These are phyloP conservation scores for Agonopterix heracliana DNA, from an alignment of 2,888 invertebrate genomes.

Conservation along the genomic window DNA sequence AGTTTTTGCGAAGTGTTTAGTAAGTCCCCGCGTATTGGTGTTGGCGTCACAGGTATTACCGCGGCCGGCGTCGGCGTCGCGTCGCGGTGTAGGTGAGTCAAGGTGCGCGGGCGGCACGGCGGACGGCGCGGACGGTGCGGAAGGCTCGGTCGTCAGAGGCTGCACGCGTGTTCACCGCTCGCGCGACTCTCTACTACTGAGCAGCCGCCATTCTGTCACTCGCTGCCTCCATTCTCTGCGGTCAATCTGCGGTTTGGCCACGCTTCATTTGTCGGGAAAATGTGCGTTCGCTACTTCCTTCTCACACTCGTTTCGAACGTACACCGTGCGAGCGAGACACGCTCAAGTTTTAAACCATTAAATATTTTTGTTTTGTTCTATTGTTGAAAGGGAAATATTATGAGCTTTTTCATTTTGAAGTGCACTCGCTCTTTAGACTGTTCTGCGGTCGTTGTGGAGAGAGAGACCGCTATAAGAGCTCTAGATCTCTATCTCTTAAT, in stretches of 20 bases:
- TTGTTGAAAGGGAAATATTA: constrained; percentile 70
- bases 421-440: constrained; percentile 36
- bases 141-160: constrained; percentile 23
- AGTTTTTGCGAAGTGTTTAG: constrained; percentile 1
- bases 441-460: constrained; percentile 35
- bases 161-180: constrained; percentile 54
- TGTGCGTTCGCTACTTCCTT: constrained; percentile 47
- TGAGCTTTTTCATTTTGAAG: constrained; percentile 64
- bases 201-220: constrained; percentile 75
- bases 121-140: constrained; percentile 4
- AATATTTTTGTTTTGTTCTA: constrained; percentile 70
- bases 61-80: constrained; percentile 13
- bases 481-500: constrained; percentile 8
- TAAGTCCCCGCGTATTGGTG: constrained; percentile 11
- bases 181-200: constrained; percentile 68
- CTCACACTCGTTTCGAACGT: constrained; percentile 28
- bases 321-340: constrained; percentile 44
- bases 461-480: constrained; percentile 36
- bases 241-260: constrained; percentile 77
- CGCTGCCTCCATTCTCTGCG: constrained; percentile 76
- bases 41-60: constrained; percentile 37
- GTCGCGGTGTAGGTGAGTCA: constrained; percentile 27
- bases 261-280: constrained; percentile 77
- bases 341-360: constrained; percentile 63
- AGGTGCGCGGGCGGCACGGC: constrained; percentile 9